Evolutionary conservation across 92 coral and sea anemone species (phyloP), one percentile per base, ranked within the genome.

Genomic region (Parazoanthus darwini): DNA sequence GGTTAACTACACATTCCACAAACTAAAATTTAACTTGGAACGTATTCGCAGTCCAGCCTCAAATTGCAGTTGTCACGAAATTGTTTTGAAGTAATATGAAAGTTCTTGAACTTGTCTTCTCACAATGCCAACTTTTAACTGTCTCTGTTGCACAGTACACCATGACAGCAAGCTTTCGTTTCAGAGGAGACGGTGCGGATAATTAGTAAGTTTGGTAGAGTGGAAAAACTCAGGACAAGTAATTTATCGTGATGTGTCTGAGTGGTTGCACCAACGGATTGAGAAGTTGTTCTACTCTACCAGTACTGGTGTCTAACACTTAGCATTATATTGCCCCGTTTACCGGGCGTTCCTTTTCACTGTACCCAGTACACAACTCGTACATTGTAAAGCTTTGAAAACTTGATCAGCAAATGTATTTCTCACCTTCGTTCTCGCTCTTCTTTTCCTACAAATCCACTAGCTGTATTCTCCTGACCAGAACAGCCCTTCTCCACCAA

Each of bases 361-460:
- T 46, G 2, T 23, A 1, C 18, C 26, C 20, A 2, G 20, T 11
- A 2, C 16, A 56, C 36, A 36, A 0, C 20, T 76, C 2, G 26
- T 38, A 6, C 74, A 82, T 11, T 38, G 33, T 16, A 22, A 8
- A 66, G 39, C 77, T 13, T 65, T 22, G 58, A 84, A 44, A 11
- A 8, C 10, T 68, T 46, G 20, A 16, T 25, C 50, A 37, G 38
- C 6, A 84, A 84, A 25, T 18, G 20, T 50, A 13, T 25, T 70
- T 84, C 87, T 71, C 33, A 71, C 79, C 87, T 71, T 84, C 38
- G 79, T 48, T 84, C 38, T 46, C 65, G 87, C 78, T 46, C 68
- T 72, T 72, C n/a, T 8, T 56, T 46, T 56, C 77, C 87, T 84
- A 84, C 3, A 72, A 82, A 44, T 50, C 44, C 65, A 20, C 87